phyloP scores from a whole-genome alignment of 2,113 vertebrate species.

The Callocephalon fimbriatum region DNA sequence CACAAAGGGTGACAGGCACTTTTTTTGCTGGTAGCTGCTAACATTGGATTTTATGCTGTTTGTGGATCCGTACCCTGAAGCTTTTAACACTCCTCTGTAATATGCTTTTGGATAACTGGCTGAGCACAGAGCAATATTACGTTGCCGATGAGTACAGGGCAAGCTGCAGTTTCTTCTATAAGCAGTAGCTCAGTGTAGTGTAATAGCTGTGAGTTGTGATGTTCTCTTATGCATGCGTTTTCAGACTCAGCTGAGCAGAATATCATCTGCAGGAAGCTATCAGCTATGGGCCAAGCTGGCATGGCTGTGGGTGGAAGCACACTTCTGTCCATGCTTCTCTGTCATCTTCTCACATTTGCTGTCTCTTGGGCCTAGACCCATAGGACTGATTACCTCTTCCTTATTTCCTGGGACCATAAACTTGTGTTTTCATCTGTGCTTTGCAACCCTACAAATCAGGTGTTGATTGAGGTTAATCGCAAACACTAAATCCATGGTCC shows the following conservation, averaged over 20 bases:
- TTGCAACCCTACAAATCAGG: neutral
- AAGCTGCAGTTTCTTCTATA: neutral
- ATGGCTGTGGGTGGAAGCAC: accelerated
- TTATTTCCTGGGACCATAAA: neutral
- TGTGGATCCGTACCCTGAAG: neutral
- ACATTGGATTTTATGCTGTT: neutral
- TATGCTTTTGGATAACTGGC: accelerated
- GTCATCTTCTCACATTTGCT: neutral
- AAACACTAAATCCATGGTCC: neutral
- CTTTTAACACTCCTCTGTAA: neutral
- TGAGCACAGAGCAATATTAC: neutral
- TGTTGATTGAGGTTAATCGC: neutral
- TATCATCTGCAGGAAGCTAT: neutral
- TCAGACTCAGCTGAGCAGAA: neutral
- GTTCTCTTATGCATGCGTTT: neutral
- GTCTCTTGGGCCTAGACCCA: neutral
- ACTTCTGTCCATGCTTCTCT: neutral
- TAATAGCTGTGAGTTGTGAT: neutral
- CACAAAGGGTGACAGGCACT: neutral
- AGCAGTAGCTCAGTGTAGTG: neutral
- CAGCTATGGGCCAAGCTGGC: neutral
- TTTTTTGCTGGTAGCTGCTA: neutral
- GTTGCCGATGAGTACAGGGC: neutral
- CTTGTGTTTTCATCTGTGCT: neutral
- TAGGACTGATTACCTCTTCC: neutral